Evolutionary conservation across 2,113 vertebrate genomes (phyloP).

Genomic region (Nerophis lumbriciformis): DNA sequence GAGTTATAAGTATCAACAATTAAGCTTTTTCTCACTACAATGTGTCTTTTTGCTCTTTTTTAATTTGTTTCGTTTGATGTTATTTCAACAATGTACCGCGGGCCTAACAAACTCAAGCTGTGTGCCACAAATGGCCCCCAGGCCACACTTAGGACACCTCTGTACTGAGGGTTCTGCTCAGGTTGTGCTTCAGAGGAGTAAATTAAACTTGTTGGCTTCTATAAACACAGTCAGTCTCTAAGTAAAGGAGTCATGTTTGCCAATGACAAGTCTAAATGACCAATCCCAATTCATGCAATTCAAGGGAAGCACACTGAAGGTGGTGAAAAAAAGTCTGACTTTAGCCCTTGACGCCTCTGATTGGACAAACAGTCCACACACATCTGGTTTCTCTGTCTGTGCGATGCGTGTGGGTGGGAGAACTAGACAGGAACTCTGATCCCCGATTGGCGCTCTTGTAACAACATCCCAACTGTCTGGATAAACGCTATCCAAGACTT

Average conservation of each 20-base stretch:
- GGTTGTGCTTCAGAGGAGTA: neutral
- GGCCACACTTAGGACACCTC: no score
- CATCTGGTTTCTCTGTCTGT: slow-evolving; percentile 71
- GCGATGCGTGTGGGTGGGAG: slow-evolving; percentile 68
- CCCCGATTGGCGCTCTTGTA: slow-evolving; percentile 54
- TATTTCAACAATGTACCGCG: no score
- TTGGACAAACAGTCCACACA: slow-evolving; percentile 28
- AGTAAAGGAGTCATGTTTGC: no score
- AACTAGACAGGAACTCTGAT: slow-evolving; percentile 67
- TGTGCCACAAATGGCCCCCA: no score
- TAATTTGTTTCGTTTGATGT: no score
- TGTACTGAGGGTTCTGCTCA: neutral
- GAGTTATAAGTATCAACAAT: no score
- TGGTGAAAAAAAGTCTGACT: neutral
- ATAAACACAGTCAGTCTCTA: no score
- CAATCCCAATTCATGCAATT: neutral
- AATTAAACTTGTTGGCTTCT: no score
- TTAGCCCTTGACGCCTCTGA: slow-evolving; percentile 18
- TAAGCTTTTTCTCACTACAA: no score
- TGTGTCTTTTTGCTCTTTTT: no score
- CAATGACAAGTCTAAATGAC: no score
- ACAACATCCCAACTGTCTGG: slow-evolving; percentile 67
- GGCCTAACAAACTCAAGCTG: no score
- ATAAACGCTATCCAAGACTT: slow-evolving; percentile 53
- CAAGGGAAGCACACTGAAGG: neutral